Conservation (phyloP, 1,140 invertebrate species). For the Ruditapes philippinarum region DNA sequence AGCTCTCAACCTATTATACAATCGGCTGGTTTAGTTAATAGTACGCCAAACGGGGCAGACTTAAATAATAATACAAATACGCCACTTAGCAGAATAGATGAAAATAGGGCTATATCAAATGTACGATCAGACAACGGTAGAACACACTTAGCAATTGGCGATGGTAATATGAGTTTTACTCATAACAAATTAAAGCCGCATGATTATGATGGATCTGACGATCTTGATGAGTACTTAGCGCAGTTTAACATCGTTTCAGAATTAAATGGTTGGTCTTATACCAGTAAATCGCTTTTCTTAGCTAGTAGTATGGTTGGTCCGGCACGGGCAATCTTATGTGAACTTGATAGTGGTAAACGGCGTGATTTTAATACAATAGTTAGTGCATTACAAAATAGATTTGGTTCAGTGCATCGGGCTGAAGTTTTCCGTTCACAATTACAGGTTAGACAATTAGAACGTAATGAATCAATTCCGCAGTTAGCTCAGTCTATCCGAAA, state of each 20-base stretch:
- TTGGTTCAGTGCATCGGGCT: neutral
- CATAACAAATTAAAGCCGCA: constrained; percentile 3
- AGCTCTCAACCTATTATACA: too few species aligned
- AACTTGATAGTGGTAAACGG: neutral
- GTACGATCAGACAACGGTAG: too few species aligned
- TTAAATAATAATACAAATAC: too few species aligned
- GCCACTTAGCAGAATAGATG: too few species aligned
- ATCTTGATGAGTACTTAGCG: constrained; percentile 41
- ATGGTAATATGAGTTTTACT: neutral
- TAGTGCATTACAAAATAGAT: neutral
- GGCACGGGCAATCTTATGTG: constrained; percentile 5
- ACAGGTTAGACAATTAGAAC: neutral
- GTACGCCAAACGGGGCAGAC: too few species aligned
- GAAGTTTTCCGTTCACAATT: constrained; percentile 3
- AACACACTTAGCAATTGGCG: neutral
- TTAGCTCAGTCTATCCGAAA: constrained; percentile 39
- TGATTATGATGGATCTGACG: constrained; percentile 21
- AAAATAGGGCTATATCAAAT: too few species aligned
- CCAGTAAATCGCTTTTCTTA: constrained; percentile 44
- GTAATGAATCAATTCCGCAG: constrained; percentile 12
- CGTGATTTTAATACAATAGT: neutral
- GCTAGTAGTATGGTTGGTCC: constrained; percentile 36
- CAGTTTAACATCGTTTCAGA: constrained; percentile 57
- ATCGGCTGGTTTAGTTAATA: too few species aligned
- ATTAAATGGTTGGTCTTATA: constrained; percentile 56